Conservation (phyloP, 2,888 invertebrate species). For the Agonopterix heracliana region DNA sequence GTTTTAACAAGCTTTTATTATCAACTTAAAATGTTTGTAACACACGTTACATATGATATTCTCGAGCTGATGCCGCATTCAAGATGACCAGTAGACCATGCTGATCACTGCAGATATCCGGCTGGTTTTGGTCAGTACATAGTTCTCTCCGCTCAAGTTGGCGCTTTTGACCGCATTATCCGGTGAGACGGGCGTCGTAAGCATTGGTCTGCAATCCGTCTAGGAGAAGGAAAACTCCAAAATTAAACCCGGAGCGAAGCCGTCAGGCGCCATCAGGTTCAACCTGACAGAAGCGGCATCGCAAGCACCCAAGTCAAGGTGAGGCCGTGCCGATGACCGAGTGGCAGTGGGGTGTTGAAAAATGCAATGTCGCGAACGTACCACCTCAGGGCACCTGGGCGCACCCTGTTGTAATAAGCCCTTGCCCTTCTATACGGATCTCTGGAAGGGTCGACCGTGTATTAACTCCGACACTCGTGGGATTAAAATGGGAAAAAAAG, state of each 20-base stretch:
- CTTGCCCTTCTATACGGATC: constrained; percentile 5
- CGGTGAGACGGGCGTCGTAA: constrained; percentile 4
- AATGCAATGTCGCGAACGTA: constrained; percentile 1
- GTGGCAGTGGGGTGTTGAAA: background rate
- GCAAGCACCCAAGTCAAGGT: constrained; percentile 11
- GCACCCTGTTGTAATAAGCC: constrained; percentile 2
- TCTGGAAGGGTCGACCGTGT: constrained; percentile 3
- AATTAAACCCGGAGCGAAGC: constrained; percentile 1
- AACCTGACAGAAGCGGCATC: constrained; percentile 8
- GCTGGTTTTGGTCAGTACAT: too few species aligned
- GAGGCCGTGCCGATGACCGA: constrained; percentile 7
- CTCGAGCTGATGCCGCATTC: too few species aligned
- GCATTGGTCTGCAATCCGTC: constrained; percentile 4
- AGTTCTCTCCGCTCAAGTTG: too few species aligned
- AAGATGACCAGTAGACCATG: too few species aligned
- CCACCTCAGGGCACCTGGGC: constrained; percentile 3
- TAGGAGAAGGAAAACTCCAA: constrained; percentile 1
- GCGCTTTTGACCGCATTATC: too few species aligned
- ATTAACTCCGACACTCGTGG: constrained; percentile 5
- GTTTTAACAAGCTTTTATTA: background rate
- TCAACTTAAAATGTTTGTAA: too few species aligned
- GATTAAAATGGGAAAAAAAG: constrained; percentile 3
- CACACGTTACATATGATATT: too few species aligned
- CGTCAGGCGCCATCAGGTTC: constrained; percentile 6
- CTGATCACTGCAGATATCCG: too few species aligned